Conservation (phyloP, 2,797 vertebrate species). For the Microcaecilia unicolor region DNA sequence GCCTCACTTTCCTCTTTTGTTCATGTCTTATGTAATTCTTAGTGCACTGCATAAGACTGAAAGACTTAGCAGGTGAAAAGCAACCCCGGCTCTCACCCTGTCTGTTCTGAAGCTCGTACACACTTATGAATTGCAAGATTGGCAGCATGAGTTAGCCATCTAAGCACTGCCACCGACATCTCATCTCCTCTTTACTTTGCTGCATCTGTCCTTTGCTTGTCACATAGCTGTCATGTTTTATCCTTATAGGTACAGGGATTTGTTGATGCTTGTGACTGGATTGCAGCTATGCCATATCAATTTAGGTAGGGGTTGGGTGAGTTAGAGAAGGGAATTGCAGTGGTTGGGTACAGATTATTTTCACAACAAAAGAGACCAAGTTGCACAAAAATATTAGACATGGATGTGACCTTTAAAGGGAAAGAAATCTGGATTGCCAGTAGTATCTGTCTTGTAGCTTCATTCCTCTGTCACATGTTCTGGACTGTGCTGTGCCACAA, state of each 20-base stretch:
- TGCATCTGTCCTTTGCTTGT: constrained; percentile 75
- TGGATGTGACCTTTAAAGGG: constrained; percentile 68
- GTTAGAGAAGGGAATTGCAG: constrained; percentile 8
- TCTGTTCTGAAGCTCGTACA: constrained; percentile 24
- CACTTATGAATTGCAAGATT: constrained; percentile 25
- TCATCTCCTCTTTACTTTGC: constrained; percentile 9
- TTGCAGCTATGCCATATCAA: constrained; percentile 14
- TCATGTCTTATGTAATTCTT: not conserved
- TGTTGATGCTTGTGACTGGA: constrained; percentile 31
- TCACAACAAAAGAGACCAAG: constrained; percentile 4
- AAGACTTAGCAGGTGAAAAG: not conserved
- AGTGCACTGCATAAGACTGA: not conserved
- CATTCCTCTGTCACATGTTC: constrained; percentile 69
- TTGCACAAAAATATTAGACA: constrained; percentile 37
- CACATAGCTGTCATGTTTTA: constrained; percentile 61
- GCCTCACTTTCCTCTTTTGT: not conserved
- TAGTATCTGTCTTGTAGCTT: constrained; percentile 73
- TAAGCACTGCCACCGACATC: not conserved
- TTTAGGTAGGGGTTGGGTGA: constrained; percentile 14
- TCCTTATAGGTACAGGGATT: constrained; percentile 70
- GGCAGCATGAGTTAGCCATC: constrained; percentile 24
- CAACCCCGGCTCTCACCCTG: not conserved
- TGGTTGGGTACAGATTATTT: not conserved
- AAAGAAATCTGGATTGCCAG: constrained; percentile 76
- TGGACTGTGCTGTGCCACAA: constrained; percentile 63